Evolutionary conservation across 2,113 vertebrate species (phyloP).

Genomic region (Microcebus griseorufus): DNA sequence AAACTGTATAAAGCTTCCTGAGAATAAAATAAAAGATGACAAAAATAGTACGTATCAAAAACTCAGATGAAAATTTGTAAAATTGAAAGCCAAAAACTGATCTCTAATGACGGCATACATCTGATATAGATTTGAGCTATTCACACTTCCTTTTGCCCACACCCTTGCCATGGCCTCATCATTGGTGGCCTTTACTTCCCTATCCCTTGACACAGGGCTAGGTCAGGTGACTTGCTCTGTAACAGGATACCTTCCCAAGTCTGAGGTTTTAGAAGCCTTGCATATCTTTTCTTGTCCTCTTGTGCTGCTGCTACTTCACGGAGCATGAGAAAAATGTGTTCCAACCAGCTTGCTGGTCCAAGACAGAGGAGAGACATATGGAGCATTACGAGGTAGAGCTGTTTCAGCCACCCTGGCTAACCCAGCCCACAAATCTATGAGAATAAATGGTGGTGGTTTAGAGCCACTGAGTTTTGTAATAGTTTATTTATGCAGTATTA

Average conservation of each 20-base stretch:
- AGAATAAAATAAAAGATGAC: background rate
- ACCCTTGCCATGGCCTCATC: background rate
- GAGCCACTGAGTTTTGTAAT: background rate
- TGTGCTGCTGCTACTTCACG: background rate
- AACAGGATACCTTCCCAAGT: background rate
- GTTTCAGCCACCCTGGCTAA: background rate
- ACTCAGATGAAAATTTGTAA: constrained; percentile 8
- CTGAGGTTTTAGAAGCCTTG: background rate
- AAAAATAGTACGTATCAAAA: background rate
- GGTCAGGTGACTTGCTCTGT: background rate
- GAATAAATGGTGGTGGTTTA: background rate
- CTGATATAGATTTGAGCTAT: background rate
- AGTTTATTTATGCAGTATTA: background rate
- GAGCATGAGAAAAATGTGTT: background rate
- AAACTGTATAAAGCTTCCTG: background rate
- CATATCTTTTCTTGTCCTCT: background rate
- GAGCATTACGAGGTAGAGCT: background rate
- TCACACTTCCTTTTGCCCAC: background rate
- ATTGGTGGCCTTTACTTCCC: background rate
- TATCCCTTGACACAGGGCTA: background rate
- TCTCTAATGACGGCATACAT: background rate
- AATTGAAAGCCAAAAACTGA: constrained; percentile 14
- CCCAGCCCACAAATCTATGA: background rate
- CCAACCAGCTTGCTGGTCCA: background rate
- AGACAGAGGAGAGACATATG: background rate